Evolutionary conservation across 2,797 vertebrate species (phyloP), one percentile per base, ranked within the genome.

Genomic region (Spea hammondii): DNA sequence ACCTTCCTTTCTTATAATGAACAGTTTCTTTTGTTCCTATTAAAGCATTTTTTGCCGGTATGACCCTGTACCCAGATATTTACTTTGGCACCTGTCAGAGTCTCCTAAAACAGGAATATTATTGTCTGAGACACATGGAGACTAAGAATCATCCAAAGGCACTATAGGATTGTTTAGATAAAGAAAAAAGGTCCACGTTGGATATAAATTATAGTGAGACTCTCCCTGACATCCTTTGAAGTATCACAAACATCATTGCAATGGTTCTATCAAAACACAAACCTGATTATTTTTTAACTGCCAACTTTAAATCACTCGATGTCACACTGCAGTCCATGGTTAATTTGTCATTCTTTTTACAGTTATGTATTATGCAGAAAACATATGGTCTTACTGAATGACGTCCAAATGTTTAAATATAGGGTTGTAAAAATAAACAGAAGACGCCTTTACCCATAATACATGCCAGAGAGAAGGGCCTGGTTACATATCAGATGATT

Each of bases 331-430:
- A 62, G 88, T 86, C 86, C 0, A 72, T 83, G 85, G 87, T 83
- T 82, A 57, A 84, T 88, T 79, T 82, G 88, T 81, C 85, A 78
- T 62, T 88, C 91, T 88, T 92, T 92, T 90, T 92, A 91, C 90
- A 89, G 91, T 86, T 89, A 90, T 90, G 83, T 85, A 89, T 89
- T 90, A 88, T 90, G 86, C 85, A 85, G 85, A 73, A 89, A 90
- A 85, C 91, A 92, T 92, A 93, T 91, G 92, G 90, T 91, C 79
- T 72, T 86, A 65, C 85, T 92, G 90, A 91, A 90, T 17, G 85
- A 71, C 87, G 92, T 91, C 91, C 90, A 92, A 91, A 83, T 87
- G 85, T 89, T 91, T 89, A 89, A 92, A 90, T 88, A 89, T 89
- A 89, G 86, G 87, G 87, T 88, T 92, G 90, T 91, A 92, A 91